Conservation (phyloP, 1,140 invertebrate species). For the Drosophila bocqueti region DNA sequence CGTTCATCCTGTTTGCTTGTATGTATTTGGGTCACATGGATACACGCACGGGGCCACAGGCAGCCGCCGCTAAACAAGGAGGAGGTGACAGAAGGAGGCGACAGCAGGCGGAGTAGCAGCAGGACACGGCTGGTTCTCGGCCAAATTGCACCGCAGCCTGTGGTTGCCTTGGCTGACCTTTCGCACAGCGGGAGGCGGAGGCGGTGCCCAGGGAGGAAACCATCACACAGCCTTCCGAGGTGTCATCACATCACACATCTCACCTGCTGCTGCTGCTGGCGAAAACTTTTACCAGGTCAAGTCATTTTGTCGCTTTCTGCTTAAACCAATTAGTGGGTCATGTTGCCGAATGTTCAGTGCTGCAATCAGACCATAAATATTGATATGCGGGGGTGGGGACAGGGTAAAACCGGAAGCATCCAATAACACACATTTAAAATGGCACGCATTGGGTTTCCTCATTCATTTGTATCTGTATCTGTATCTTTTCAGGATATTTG, state of each 20-base stretch:
- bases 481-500: neutral
- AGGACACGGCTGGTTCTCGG: slow-evolving; percentile 50
- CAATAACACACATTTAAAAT: slow-evolving; percentile 1
- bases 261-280: slow-evolving; percentile 21
- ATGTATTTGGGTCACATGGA: slow-evolving; percentile 77
- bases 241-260: slow-evolving; percentile 65
- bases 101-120: slow-evolving; percentile 25
- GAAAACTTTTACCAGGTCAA: slow-evolving; percentile 76
- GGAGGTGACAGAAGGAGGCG: slow-evolving; percentile 15
- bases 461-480: neutral
- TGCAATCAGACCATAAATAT: slow-evolving; percentile 38
- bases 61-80: slow-evolving; percentile 37
- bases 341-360: slow-evolving; percentile 39
- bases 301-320: slow-evolving; percentile 52
- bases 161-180: slow-evolving; percentile 73
- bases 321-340: slow-evolving; percentile 78
- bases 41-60: slow-evolving; percentile 47
- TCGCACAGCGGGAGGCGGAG: slow-evolving; percentile 41
- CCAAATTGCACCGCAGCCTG: slow-evolving; percentile 66
- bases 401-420: neutral
- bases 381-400: slow-evolving; percentile 6
- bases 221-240: slow-evolving; percentile 50
- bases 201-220: slow-evolving; percentile 16
- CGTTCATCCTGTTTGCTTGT: slow-evolving; percentile 27
- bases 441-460: neutral